Base-by-base conservation (phyloP, 2,888 invertebrate species). In the Crioceris asparagi region DNA sequence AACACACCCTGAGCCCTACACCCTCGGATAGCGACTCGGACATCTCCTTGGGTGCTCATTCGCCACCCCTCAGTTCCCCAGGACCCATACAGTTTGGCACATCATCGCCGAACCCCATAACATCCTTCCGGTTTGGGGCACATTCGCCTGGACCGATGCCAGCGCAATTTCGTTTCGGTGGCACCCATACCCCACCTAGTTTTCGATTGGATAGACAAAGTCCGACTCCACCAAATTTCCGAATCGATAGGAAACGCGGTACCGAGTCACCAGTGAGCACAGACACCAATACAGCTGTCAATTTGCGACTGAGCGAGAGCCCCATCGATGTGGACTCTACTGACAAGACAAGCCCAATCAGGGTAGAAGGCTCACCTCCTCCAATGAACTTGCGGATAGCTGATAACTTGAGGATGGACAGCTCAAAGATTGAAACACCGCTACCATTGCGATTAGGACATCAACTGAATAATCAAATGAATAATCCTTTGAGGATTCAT, bases 91-190 rank as follows among this genome's bases (percentile, higher is more conserved):
- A 56, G 23, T 58, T 61, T 42, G 59, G 60, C 6, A 43, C 56
- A 2, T 48, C 53, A 7, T 61, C 61, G 8, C 59, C 57, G 11
- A 52, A 56, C 36, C 62, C 61, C 4, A 53, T 65, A 35, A 61
- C 61, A 15, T 55, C 60, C 15, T 65, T 65, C 43, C 54, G 66
- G 17, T 65, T 66, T 44, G 65, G 65, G 4, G 60, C 65, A 5
- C 66, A 65, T 46, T 65, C 65, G 2, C 65, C 66, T 3, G 66
- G 66, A 8, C 65, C 66, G 3, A 65, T 65, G 65, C 65, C 66
- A 1, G 47, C 62, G 17, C 64, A 64, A 45, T 65, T 62, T 49
- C 59, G 65, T 18, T 64, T 64, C 50, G 57, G 55, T 17, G 53
- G 53, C 17, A n/a, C n/a, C n/a, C n/a, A n/a, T n/a, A n/a, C n/a